Evolutionary conservation across 2,113 vertebrate genomes (phyloP), one percentile per base, ranked within the genome.

Genomic region (Elephas maximus): DNA sequence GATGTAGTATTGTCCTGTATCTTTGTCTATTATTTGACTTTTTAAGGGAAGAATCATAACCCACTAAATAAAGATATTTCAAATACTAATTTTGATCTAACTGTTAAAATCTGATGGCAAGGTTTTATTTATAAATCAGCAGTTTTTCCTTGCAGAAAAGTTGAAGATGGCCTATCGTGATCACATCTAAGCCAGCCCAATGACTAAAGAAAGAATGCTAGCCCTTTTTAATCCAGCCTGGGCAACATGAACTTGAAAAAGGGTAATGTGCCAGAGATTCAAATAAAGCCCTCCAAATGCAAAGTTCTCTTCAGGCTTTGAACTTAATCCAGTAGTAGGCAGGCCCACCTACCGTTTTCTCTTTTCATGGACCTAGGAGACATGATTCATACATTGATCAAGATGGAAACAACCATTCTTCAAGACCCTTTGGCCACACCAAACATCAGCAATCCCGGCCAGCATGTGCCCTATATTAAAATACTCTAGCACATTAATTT

Each of bases 301-400:
- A 93, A 92, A 88, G 37, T 77, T 95, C 95, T 94, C 63, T 80
- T 62, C 33, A 95, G 88, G 90, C 82, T 97, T 94, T 96, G 97
- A 96, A 96, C 71, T 83, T 67, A 67, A 88, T 96, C 92, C 94
- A 96, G 89, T 84, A 97, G 41, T 93, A 95, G 86, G 77, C 53
- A 96, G 76, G 79, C 73, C 88, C 91, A 65, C 97, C 97, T 90
- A 95, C 96, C 89, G 94, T 41, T 95, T 97, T 87, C 71, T 94
- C 78, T 97, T 84, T 98, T 96, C 88, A 91, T 93, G 97, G 86
- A 93, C 74, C 95, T 96, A 93, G 45, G 57, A 91, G 79, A 84
- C 78, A 97, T 96, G 96, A 94, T 88, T 97, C 95, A 97, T 87
- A 80, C 92, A 92, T 88, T 97, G 93, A 97, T 97, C 96, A 97